phyloP scores from a whole-genome alignment of 2,797 vertebrate species.

The Eupleurogrammus muticus region DNA sequence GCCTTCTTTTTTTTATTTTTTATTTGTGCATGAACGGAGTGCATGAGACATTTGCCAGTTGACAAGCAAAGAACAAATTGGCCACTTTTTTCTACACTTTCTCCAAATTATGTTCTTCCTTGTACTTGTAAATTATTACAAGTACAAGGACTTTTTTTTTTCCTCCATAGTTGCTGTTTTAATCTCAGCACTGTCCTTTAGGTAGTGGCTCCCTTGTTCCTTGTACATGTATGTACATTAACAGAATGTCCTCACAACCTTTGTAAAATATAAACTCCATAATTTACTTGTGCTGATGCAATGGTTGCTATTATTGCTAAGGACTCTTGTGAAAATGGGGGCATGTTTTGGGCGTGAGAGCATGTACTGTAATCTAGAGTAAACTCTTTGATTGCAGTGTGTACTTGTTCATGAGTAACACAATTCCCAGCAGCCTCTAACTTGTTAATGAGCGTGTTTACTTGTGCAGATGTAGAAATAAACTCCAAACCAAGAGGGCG shows the following conservation, averaged over 20 bases:
- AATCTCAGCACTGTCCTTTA: conserved; percentile 5
- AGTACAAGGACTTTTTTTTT: conserved; percentile 24
- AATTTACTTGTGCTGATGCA: conserved; percentile 2
- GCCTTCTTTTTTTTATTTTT: too few species aligned
- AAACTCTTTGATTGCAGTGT: conserved; percentile 53
- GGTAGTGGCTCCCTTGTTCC: conserved; percentile 37
- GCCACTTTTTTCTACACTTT: conserved; percentile 21
- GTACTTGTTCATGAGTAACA: conserved; percentile 15
- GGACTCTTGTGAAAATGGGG: not conserved
- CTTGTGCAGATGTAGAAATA: conserved; percentile 25
- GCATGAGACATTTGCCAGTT: not conserved
- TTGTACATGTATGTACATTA: not conserved
- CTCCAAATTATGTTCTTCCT: conserved; percentile 30
- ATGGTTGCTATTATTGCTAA: conserved; percentile 5
- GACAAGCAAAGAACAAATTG: not conserved
- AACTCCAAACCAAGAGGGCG: conserved; percentile 4
- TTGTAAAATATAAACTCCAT: not conserved
- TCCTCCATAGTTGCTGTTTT: conserved; percentile 7
- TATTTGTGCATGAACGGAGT: not conserved
- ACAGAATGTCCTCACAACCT: not conserved
- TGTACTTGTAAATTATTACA: too few species aligned
- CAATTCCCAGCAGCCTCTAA: conserved; percentile 30
- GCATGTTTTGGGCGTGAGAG: conserved; percentile 6
- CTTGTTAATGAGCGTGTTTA: conserved; percentile 48
- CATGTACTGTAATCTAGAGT: not conserved